phyloP scores from a whole-genome alignment of 2,113 vertebrate genomes.

The Hyperoodon ampullatus region DNA sequence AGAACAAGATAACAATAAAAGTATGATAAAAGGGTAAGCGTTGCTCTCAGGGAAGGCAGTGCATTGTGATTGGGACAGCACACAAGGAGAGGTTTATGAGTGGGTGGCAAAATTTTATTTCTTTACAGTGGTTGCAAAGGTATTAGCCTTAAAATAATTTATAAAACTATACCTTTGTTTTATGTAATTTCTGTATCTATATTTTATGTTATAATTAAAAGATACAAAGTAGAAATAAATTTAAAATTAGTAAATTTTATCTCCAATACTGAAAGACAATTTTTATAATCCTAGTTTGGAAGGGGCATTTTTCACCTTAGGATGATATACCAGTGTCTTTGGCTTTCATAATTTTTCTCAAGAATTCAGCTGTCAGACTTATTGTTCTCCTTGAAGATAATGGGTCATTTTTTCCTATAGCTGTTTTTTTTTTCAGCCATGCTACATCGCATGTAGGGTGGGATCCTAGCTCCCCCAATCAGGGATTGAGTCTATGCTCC shows the following conservation, averaged over 20 bases:
- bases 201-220: conserved; percentile 28
- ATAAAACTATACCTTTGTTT: background rate
- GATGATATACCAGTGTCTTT: background rate
- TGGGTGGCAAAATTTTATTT: background rate
- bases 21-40: background rate
- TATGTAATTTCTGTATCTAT: background rate
- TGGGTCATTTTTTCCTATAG: background rate
- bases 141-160: background rate
- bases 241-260: background rate
- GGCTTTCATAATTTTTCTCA: background rate
- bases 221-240: background rate
- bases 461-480: no score
- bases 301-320: background rate
- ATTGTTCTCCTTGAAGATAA: background rate
- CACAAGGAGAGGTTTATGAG: background rate
- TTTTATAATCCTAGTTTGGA: background rate
- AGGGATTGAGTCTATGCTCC: no score
- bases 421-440: background rate
- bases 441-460: no score
- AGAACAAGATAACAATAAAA: background rate
- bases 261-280: background rate
- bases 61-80: background rate
- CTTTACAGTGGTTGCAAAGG: background rate
- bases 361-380: background rate
- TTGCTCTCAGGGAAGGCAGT: background rate